phyloP scores from a whole-genome alignment of 2,797 vertebrate species.

The Tachyglossus aculeatus region DNA sequence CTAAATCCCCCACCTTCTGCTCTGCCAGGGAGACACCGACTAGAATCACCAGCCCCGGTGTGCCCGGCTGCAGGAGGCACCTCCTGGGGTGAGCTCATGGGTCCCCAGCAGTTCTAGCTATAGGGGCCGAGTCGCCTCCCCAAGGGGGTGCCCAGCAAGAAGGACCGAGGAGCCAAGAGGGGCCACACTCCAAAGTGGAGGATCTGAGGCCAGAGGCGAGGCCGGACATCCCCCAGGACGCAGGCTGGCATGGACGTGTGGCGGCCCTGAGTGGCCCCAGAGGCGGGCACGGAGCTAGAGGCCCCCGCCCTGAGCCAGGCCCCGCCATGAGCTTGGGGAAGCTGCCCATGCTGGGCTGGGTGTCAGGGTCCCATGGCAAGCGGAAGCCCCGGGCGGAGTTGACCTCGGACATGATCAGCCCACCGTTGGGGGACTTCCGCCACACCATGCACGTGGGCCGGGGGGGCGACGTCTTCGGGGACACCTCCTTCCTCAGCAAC shows the following conservation, averaged over 20 bases:
- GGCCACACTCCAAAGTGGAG: not conserved
- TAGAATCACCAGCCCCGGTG: not conserved
- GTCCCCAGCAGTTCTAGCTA: not conserved
- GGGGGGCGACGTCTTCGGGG: conserved; percentile 91
- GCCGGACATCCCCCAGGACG: not conserved
- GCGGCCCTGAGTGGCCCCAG: conserved; percentile 13
- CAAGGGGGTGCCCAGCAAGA: not conserved
- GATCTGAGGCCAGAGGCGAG: not conserved
- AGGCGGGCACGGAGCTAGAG: conserved; percentile 28
- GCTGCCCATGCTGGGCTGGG: conserved; percentile 85
- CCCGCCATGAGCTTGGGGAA: conserved; percentile 90
- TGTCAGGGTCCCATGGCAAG: conserved; percentile 85
- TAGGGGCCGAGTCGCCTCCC: not conserved
- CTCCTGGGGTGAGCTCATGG: not conserved
- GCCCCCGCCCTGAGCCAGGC: conserved; percentile 17
- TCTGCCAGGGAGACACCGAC: not conserved
- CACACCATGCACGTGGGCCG: conserved; percentile 98
- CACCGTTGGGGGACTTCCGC: conserved; percentile 91
- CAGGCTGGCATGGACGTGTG: conserved; percentile 10
- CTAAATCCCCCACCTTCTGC: not conserved
- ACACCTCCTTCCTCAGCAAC: conserved; percentile 95
- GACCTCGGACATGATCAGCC: conserved; percentile 94
- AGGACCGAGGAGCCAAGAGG: not conserved
- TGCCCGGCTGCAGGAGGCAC: no score
- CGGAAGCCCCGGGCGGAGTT: conserved; percentile 84